phyloP scores from a whole-genome alignment of 2,113 vertebrate species.

The Australoheros scitulus region DNA sequence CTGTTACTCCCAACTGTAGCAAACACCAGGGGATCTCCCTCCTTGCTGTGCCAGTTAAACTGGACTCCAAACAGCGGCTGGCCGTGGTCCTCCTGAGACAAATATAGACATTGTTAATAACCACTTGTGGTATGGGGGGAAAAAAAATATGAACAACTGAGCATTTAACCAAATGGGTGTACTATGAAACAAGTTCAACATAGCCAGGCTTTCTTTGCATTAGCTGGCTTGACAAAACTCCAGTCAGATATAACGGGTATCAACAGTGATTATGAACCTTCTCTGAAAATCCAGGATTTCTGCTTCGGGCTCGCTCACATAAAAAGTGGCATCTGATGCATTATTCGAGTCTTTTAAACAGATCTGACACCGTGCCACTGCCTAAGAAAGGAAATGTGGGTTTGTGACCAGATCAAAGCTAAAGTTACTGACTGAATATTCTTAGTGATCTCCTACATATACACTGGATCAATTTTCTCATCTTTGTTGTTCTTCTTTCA shows the following conservation, averaged over 20 bases:
- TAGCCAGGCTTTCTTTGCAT: not conserved
- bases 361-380: too few species aligned
- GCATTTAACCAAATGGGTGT: not conserved
- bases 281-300: too few species aligned
- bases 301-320: too few species aligned
- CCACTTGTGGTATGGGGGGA: not conserved
- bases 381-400: too few species aligned
- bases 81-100: constrained; percentile 91
- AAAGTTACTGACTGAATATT: not conserved
- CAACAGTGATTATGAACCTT: too few species aligned
- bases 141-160: not conserved
- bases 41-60: constrained; percentile 99
- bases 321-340: too few species aligned
- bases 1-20: constrained; percentile 98
- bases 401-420: too few species aligned
- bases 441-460: not conserved
- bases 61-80: constrained; percentile 98
- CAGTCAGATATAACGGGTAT: too few species aligned
- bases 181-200: not conserved
- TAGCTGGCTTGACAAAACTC: not conserved
- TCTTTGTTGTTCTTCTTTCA: not conserved
- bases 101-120: not conserved
- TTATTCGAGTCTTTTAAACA: too few species aligned
- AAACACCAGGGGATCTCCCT: constrained; percentile 97
- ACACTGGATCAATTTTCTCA: not conserved